A percentile compares a stretch with the other conserved stretches of the same genome.
Evolutionary conservation across 2,797 vertebrate genomes (phyloP).

Genomic region (Coilia nasus): DNA sequence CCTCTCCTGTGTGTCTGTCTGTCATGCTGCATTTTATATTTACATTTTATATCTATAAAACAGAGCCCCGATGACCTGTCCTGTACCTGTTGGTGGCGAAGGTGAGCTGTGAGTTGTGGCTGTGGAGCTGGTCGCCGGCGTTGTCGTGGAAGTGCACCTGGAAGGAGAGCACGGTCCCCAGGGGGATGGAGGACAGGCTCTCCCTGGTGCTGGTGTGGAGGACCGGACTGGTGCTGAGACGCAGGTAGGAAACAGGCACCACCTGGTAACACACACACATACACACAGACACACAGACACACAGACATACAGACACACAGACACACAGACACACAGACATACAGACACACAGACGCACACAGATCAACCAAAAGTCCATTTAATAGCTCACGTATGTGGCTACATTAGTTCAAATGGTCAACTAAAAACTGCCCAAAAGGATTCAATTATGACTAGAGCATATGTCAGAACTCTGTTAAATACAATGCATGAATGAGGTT

Average conservation of each 20-base stretch:
- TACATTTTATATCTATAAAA: constrained; percentile 12
- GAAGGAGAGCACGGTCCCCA: constrained; percentile 86
- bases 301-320: neutral
- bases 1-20: no score
- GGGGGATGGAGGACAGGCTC: constrained; percentile 77
- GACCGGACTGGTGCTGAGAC: constrained; percentile 81
- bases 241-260: constrained; percentile 88
- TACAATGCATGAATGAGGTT: no score
- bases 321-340: neutral
- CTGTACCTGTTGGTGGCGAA: constrained; percentile 91
- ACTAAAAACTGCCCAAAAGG: no score
- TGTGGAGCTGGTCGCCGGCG: constrained; percentile 84
- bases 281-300: neutral
- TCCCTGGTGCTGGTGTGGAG: constrained; percentile 76
- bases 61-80: neutral
- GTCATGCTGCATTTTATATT: no score
- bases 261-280: constrained; percentile 74
- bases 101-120: constrained; percentile 83
- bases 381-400: no score
- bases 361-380: no score
- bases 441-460: no score
- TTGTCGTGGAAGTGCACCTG: constrained; percentile 87
- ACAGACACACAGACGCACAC: no score
- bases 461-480: no score
- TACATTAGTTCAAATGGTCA: no score